Evolutionary conservation across 2,888 invertebrate species (phyloP).

Genomic region (Eudemis profundana): DNA sequence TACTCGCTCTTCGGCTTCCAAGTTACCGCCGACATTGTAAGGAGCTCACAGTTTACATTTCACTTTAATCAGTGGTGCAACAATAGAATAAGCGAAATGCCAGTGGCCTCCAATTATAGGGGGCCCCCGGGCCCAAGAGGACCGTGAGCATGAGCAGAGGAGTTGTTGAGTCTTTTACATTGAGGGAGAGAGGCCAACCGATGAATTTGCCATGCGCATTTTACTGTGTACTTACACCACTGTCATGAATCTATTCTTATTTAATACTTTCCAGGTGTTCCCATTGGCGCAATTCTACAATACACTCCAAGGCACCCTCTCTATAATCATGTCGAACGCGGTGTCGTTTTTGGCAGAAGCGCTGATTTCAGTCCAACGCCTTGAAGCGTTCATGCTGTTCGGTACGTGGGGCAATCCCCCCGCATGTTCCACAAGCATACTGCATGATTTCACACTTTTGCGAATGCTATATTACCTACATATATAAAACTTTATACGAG

Average conservation of each 20-base stretch:
- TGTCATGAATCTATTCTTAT: too few species aligned
- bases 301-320: constrained; percentile 86
- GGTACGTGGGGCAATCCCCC: constrained; percentile 71
- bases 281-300: constrained; percentile 88
- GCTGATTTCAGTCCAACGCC: constrained; percentile 85
- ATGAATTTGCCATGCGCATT: too few species aligned
- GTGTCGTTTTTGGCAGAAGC: constrained; percentile 86
- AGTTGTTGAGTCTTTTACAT: too few species aligned
- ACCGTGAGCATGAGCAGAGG: too few species aligned
- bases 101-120: too few species aligned
- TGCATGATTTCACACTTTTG: constrained; percentile 49
- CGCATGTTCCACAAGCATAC: constrained; percentile 46
- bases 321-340: constrained; percentile 86
- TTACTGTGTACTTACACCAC: too few species aligned
- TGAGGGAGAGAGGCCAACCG: too few species aligned
- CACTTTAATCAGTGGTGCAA: constrained; percentile 42
- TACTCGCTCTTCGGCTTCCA: constrained; percentile 89
- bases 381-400: constrained; percentile 86
- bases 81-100: too few species aligned
- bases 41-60: constrained; percentile 48
- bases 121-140: too few species aligned
- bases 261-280: constrained; percentile 80
- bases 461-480: constrained; percentile 6
- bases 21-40: constrained; percentile 84
- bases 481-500: constrained; percentile 51